Evolutionary conservation across 2,888 invertebrate genomes (phyloP).

Genomic region (Pammene fasciana): DNA sequence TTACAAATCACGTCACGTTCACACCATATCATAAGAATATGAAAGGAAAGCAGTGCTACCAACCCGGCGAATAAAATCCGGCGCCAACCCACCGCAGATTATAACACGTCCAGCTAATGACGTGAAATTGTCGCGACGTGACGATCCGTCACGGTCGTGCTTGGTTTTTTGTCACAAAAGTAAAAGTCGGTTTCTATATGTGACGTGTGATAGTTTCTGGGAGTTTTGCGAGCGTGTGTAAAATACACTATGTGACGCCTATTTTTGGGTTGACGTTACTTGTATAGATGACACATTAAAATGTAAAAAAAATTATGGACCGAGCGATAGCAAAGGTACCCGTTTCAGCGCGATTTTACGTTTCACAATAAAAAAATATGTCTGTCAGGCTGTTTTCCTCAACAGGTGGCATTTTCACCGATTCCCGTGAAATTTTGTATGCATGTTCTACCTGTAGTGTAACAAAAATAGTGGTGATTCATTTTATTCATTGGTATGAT

Average conservation of each 20-base stretch:
- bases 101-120: slow-evolving; percentile 78
- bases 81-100: slow-evolving; percentile 76
- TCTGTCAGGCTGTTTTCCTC: no score
- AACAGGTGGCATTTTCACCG: no score
- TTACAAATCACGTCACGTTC: slow-evolving; percentile 44
- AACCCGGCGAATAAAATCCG: slow-evolving; percentile 67
- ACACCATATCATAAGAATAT: slow-evolving; percentile 44
- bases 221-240: slow-evolving; percentile 56
- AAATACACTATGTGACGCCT: neutral
- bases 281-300: no score
- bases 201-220: slow-evolving; percentile 63
- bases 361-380: no score
- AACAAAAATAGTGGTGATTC: no score
- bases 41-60: slow-evolving; percentile 52
- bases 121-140: slow-evolving; percentile 77
- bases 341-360: no score
- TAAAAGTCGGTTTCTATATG: slow-evolving; percentile 65
- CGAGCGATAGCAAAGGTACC: no score
- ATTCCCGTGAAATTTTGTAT: no score
- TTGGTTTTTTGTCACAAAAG: slow-evolving; percentile 63
- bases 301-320: no score
- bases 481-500: no score
- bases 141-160: slow-evolving; percentile 56
- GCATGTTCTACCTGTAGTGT: no score
- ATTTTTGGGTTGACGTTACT: no score